These are phyloP conservation scores for Alaudala cheleensis DNA, from an alignment of 2,113 vertebrate species.

Conservation along the genomic window DNA sequence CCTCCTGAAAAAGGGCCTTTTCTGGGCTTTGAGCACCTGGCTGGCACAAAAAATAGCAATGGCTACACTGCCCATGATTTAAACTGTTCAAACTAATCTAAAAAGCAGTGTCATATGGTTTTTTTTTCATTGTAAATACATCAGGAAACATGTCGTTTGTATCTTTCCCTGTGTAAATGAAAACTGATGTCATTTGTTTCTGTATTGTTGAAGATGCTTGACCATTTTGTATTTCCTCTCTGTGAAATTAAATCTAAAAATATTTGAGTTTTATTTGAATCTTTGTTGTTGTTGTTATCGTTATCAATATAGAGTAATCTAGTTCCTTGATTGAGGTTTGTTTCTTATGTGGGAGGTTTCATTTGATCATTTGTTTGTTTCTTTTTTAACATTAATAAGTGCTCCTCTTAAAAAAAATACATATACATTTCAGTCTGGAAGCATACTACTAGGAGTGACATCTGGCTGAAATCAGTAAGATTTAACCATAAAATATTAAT, in stretches of 20 bases:
- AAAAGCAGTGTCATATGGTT: not conserved
- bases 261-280: not conserved
- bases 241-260: slow-evolving; percentile 13
- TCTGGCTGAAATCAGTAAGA: not conserved
- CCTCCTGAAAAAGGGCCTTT: not conserved
- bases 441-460: not conserved
- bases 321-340: not conserved
- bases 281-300: not conserved
- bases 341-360: not conserved
- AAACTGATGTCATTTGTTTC: slow-evolving; percentile 18
- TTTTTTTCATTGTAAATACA: not conserved
- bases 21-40: not conserved
- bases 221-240: slow-evolving; percentile 15
- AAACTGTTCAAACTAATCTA: not conserved
- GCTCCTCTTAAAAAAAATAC: not conserved
- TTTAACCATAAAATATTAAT: not conserved
- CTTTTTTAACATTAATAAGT: not conserved
- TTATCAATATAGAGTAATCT: not conserved
- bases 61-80: not conserved
- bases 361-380: not conserved
- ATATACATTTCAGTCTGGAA: not conserved
- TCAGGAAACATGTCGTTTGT: not conserved
- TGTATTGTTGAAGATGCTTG: not conserved
- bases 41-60: not conserved
- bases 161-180: not conserved